Conservation (phyloP, 1,140 invertebrate genomes). For the Aphaenogaster ashmeadi region DNA sequence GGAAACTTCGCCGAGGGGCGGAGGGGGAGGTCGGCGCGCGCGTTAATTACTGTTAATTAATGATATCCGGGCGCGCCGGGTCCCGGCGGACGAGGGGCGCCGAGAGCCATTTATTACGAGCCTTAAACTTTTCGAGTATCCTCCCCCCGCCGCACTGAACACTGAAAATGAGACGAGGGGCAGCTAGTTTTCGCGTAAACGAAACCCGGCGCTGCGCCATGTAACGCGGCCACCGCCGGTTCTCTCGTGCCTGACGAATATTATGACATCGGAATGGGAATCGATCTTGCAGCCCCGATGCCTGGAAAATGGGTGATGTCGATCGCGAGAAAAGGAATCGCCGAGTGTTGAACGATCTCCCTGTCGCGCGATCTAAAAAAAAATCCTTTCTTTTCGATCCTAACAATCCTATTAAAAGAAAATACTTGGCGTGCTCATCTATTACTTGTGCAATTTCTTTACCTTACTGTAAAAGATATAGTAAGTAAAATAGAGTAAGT, state of each 20-base stretch:
- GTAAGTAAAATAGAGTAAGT: not conserved
- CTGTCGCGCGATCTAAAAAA: conserved; percentile 8
- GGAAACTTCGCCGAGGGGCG: conserved; percentile 33
- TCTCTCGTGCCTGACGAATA: conserved; percentile 81
- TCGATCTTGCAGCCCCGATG: conserved; percentile 74
- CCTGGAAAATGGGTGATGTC: conserved; percentile 38
- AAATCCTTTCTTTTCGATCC: not conserved
- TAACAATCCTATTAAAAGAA: not conserved
- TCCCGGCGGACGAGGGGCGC: not conserved
- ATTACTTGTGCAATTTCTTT: not conserved
- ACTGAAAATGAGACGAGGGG: conserved; percentile 32
- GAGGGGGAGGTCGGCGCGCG: not conserved
- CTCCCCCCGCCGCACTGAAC: conserved; percentile 14
- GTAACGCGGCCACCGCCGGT: conserved; percentile 54
- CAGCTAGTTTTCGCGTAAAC: conserved; percentile 55
- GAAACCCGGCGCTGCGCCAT: conserved; percentile 63
- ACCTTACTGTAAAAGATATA: not conserved
- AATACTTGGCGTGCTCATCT: not conserved
- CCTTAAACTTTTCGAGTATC: conserved; percentile 75
- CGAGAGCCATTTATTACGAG: conserved; percentile 57
- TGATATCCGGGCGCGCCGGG: conserved; percentile 40
- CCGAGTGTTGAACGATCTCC: not conserved
- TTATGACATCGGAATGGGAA: conserved; percentile 78
- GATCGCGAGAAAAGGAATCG: conserved; percentile 33
- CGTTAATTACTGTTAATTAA: conserved; percentile 69